A percentile compares a stretch with the other conserved stretches of the same genome.
Conservation (phyloP, 2,888 invertebrate genomes). For the Lamproptera curius region DNA sequence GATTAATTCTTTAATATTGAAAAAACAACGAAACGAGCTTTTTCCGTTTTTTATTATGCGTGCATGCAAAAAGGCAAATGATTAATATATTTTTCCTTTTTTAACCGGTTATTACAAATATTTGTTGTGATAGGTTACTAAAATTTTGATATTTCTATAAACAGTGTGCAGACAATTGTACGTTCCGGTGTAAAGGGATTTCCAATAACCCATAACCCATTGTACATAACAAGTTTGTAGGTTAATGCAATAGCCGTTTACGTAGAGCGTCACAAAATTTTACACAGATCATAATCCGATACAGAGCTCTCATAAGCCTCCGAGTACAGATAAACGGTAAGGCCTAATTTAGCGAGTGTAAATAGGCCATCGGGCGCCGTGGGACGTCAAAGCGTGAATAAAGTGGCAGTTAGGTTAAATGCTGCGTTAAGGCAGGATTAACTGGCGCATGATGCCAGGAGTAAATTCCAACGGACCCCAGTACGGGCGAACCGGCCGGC, state of each 20-base stretch:
- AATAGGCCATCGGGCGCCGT: slow-evolving; percentile 18
- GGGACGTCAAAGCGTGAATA: slow-evolving; percentile 22
- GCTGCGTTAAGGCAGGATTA: slow-evolving; percentile 35
- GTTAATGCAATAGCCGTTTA: too few species aligned
- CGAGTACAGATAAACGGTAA: slow-evolving; percentile 15
- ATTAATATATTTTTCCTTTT: background rate
- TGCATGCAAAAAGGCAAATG: too few species aligned
- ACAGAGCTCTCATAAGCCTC: background rate
- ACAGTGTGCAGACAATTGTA: background rate
- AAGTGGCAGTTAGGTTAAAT: slow-evolving; percentile 22
- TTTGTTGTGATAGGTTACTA: background rate
- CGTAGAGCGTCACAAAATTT: too few species aligned
- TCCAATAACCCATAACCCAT: too few species aligned
- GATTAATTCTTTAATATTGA: background rate
- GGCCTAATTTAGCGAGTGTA: slow-evolving; percentile 16
- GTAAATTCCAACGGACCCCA: slow-evolving; percentile 47
- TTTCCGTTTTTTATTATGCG: too few species aligned
- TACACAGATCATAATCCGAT: background rate
- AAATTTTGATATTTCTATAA: background rate
- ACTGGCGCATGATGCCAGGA: slow-evolving; percentile 50
- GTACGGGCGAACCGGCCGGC: slow-evolving; percentile 37
- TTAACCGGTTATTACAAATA: background rate
- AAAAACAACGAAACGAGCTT: too few species aligned
- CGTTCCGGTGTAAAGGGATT: too few species aligned
- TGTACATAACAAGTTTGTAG: too few species aligned